These are phyloP conservation scores for Azorinus chamasolen DNA, from an alignment of 2,888 invertebrate genomes.

Conservation along the genomic window DNA sequence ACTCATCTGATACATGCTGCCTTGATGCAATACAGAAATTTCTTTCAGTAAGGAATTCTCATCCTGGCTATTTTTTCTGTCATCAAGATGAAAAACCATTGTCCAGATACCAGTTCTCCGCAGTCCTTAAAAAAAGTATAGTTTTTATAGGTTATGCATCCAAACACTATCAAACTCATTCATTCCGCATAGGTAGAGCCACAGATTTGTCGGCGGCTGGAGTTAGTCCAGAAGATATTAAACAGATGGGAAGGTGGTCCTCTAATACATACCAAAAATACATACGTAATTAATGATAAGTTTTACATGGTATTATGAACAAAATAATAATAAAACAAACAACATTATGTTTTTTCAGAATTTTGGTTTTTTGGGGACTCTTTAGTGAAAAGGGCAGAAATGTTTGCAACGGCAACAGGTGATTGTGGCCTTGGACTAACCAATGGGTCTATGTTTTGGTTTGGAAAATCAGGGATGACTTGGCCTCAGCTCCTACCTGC, in stretches of 20 bases:
- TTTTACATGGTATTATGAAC: too few relatives aligned
- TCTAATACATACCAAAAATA: not conserved
- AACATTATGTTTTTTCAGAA: too few relatives aligned
- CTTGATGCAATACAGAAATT: constrained; percentile 4
- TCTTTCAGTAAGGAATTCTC: not conserved
- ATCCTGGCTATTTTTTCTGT: constrained; percentile 4
- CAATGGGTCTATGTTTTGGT: too few relatives aligned
- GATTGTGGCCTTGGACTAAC: too few relatives aligned
- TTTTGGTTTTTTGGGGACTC: too few relatives aligned
- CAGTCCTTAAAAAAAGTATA: constrained; percentile 5
- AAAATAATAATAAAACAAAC: too few relatives aligned
- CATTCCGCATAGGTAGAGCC: constrained; percentile 11
- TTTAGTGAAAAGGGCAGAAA: too few relatives aligned
- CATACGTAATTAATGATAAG: constrained; percentile 9
- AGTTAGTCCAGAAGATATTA: not conserved
- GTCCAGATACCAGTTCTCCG: constrained; percentile 12
- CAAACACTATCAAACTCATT: not conserved
- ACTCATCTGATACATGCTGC: not conserved
- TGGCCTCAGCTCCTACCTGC: too few relatives aligned
- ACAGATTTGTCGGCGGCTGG: not conserved
- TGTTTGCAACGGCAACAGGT: too few relatives aligned
- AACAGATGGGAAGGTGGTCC: constrained; percentile 3
- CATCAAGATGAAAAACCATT: constrained; percentile 1
- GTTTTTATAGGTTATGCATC: not conserved
- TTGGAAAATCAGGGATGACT: too few relatives aligned